Evolutionary conservation across 2,797 vertebrate species (phyloP).

Genomic region (Lindbergichthys nudifrons): DNA sequence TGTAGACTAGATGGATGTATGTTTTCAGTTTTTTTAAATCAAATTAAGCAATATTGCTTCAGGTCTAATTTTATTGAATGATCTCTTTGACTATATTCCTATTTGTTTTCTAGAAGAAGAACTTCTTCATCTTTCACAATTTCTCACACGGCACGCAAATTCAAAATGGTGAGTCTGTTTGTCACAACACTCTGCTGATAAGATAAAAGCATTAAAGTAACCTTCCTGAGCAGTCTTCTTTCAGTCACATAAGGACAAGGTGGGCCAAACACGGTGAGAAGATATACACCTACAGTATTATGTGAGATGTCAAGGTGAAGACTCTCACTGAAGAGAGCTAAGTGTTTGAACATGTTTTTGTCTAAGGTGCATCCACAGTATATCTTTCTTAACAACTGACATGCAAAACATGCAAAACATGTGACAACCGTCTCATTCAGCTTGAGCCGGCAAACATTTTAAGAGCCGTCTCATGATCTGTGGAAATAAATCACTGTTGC

Average conservation of each 20-base stretch:
- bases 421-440: background rate
- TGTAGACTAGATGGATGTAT: background rate
- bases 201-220: constrained; percentile 30
- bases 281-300: background rate
- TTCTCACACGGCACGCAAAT: background rate
- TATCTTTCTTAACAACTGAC: background rate
- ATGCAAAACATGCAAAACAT: background rate
- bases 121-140: background rate
- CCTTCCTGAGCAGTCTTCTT: constrained; percentile 1
- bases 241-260: background rate
- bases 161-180: constrained; percentile 5
- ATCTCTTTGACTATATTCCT: background rate
- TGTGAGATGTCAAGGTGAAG: constrained; percentile 14
- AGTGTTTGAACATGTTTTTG: background rate
- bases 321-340: background rate
- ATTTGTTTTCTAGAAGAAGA: background rate
- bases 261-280: constrained; percentile 4
- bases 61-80: background rate
- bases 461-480: background rate
- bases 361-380: background rate
- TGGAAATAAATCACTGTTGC: constrained; percentile 2
- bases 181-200: constrained; percentile 5
- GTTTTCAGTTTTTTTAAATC: background rate
- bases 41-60: background rate
- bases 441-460: constrained; percentile 1